Conservation (phyloP, 2,113 vertebrate genomes). For the human (Homo sapiens) region GRCh38 chr9:77794001-77794500, state of each 20-base stretch:
- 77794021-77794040: constrained; percentile 46
- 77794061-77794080: constrained; percentile 10
- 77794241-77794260: not conserved
- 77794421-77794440: not conserved
- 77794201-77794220: constrained; percentile 31
- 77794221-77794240: not conserved
- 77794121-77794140: constrained; percentile 49
- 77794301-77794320: not conserved
- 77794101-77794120: constrained; percentile 59
- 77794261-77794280: not conserved
- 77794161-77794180: not conserved
- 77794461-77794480: constrained; percentile 99
- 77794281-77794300: not conserved
- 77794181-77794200: not conserved
- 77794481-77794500: constrained; percentile 97
- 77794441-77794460: constrained; percentile 67
- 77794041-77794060: not conserved
- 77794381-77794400: not conserved
- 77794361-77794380: not conserved
- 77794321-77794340: not conserved
- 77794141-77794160: not conserved
- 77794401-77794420: not conserved
- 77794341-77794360: constrained; percentile 1
- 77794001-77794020: constrained; percentile 45
- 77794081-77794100: constrained; percentile 60